Base-by-base conservation (phyloP, 1,140 invertebrate genomes). In the Megalopta genalis region DNA sequence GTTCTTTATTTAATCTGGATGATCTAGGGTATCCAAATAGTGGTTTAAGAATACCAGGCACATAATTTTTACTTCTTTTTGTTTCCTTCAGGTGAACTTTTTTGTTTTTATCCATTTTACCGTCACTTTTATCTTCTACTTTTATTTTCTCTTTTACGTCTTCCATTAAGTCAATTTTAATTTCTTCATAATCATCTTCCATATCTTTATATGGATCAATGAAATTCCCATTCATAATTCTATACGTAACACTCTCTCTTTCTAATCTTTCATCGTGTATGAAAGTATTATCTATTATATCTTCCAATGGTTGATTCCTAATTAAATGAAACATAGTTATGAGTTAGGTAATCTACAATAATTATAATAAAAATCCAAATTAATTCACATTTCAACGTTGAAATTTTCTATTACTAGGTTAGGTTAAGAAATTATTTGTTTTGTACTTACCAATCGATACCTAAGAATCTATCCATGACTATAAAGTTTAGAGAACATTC, bases 271-370 rank as follows among this genome's bases (percentile, higher is more conserved):
- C 82, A 5, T 49, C 65, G 7, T 69, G 71, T n/a, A 90, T 66
- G 16, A 90, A 90, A 32, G 72, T 82, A 67, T 81, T 46, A 4
- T 90, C 87, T 25, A 88, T 42, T 0, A 90, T 49, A 21, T 90
- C 88, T 39, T 89, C 85, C 5, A 90, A 67, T 2, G 82, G 21
- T 57, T 82, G 76, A 77, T 83, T 60, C 89, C 89, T 69, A 57
- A 42, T 32, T 32, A 54, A 52, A 71, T 62, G n/a, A 70, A 57
- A 67, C 37, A 10, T 25, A 52, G 25, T 68, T 18, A 21, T 32
- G 12, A 46, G 21, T 32, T 7, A 5, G 42, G 69, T 16, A 62
- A 57, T 73, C 4, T 46, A 49, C 32, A 6, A 25, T 18, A 23
- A 54, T 59, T 7, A 39, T 52, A 16, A 49, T 49, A 49, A 49